Percentiles rank a stretch among this genome's conserved stretches.
Evolutionary conservation across 2,888 invertebrate genomes (phyloP).

Genomic region (Thymelicus lineola): DNA sequence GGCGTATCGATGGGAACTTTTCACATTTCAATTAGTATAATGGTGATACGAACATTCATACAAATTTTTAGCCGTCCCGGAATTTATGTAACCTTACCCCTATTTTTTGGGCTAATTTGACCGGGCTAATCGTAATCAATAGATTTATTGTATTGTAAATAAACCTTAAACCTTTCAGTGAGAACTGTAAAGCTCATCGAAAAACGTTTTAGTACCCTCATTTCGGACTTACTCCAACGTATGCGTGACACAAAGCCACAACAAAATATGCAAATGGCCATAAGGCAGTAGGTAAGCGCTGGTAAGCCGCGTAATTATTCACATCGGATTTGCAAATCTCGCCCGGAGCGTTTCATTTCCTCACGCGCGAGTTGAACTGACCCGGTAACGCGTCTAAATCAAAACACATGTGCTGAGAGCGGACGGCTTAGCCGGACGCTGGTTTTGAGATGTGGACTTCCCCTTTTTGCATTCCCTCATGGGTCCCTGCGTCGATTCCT

Average conservation of each 20-base stretch:
- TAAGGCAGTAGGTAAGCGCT: conserved; percentile 84
- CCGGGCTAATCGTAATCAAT: too few species aligned
- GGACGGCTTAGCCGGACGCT: conserved; percentile 78
- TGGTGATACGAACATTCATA: too few species aligned
- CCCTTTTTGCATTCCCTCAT: conserved; percentile 70
- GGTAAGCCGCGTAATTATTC: conserved; percentile 85
- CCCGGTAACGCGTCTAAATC: conserved; percentile 82
- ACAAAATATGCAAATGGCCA: conserved; percentile 84
- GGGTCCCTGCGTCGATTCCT: conserved; percentile 84
- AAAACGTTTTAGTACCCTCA: conserved; percentile 1
- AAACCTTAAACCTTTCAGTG: not conserved
- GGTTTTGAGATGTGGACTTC: conserved; percentile 82
- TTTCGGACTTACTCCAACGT: conserved; percentile 29
- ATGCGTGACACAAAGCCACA: conserved; percentile 63
- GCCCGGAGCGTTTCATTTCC: conserved; percentile 78
- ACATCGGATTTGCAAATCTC: conserved; percentile 83
- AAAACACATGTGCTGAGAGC: conserved; percentile 83
- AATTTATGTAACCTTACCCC: too few species aligned
- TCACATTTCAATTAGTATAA: too few species aligned
- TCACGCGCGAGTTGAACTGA: conserved; percentile 78
- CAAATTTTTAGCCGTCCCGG: too few species aligned
- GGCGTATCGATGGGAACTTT: too few species aligned
- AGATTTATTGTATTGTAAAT: too few species aligned
- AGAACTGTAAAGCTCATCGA: not conserved
- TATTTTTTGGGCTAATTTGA: too few species aligned